Conservation (phyloP, 2,797 vertebrate genomes). For the Leptoclinus maculatus region DNA sequence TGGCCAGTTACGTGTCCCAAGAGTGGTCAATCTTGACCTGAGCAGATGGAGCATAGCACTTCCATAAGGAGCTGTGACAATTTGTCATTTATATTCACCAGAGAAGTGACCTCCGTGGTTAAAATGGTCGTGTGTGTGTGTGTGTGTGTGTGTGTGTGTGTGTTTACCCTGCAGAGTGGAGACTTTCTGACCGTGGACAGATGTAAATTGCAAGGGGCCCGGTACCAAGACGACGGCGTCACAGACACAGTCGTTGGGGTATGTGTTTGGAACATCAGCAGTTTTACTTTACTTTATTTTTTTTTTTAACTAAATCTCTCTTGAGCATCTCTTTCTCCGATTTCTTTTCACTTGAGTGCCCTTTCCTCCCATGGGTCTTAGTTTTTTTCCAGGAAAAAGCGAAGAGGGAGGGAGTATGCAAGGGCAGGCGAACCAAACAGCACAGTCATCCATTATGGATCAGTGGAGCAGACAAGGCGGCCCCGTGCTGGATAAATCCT, state of each 20-base stretch:
- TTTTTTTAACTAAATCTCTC: conserved; percentile 16
- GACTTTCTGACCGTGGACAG: conserved; percentile 83
- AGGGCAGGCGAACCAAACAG: conserved; percentile 49
- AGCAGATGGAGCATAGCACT: conserved; percentile 12
- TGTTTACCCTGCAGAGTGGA: conserved; percentile 71
- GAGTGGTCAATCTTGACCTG: conserved; percentile 2
- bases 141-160: conserved; percentile 22
- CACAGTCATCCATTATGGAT: conserved; percentile 71
- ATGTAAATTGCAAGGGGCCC: conserved; percentile 75
- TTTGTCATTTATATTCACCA: conserved; percentile 16
- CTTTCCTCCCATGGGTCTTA: conserved; percentile 32
- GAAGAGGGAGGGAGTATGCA: conserved; percentile 18
- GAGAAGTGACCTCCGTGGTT: conserved; percentile 16
- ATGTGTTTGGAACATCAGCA: conserved; percentile 52
- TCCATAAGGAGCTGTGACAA: conserved; percentile 1
- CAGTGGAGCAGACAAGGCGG: conserved; percentile 52
- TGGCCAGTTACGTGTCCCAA: neutral
- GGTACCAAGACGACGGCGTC: conserved; percentile 77
- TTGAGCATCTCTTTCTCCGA: conserved; percentile 28
- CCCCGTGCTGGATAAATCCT: conserved; percentile 37
- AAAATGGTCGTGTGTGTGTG: conserved; percentile 28
- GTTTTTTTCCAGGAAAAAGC: conserved; percentile 55
- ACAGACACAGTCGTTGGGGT: conserved; percentile 72
- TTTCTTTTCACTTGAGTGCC: conserved; percentile 38
- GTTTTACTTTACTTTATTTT: neutral